Evolutionary conservation across 2,113 vertebrate genomes (phyloP).

Genomic region (Scalopus aquaticus): DNA sequence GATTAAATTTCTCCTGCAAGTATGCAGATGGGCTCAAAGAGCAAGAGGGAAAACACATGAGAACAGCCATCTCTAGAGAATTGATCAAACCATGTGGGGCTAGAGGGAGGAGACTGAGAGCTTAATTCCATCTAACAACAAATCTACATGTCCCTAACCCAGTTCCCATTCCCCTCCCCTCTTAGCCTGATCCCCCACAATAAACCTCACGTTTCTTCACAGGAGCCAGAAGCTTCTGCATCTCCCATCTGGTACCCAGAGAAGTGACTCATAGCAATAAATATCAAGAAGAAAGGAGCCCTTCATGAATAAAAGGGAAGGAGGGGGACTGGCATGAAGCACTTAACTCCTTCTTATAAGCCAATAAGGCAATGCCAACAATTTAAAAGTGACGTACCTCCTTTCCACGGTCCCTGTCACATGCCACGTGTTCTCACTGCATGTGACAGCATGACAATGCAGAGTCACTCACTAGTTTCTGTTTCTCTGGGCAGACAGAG

Average conservation of each 20-base stretch:
- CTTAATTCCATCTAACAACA: conserved; percentile 19
- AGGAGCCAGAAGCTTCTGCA: conserved; percentile 44
- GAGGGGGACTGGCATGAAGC: not conserved
- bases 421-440: not conserved
- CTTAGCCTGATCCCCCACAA: not conserved
- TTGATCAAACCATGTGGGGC: not conserved
- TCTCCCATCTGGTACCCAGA: conserved; percentile 64
- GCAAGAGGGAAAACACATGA: conserved; percentile 61
- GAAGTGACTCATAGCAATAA: conserved; percentile 68
- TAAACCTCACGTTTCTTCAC: conserved; percentile 6
- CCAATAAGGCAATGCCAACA: not conserved
- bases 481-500: not conserved
- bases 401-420: not conserved
- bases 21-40: conserved; percentile 66
- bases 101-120: not conserved
- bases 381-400: not conserved
- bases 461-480: not conserved
- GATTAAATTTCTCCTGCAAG: conserved; percentile 70
- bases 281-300: conserved; percentile 58
- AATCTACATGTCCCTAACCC: not conserved
- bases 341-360: conserved; percentile 13
- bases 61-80: conserved; percentile 36
- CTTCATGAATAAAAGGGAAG: conserved; percentile 54
- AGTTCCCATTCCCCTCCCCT: not conserved
- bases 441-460: not conserved